A percentile compares a stretch with the other conserved stretches of the same genome.
Conservation (phyloP, 2,888 invertebrate genomes). For the Brachylomia viminalis region DNA sequence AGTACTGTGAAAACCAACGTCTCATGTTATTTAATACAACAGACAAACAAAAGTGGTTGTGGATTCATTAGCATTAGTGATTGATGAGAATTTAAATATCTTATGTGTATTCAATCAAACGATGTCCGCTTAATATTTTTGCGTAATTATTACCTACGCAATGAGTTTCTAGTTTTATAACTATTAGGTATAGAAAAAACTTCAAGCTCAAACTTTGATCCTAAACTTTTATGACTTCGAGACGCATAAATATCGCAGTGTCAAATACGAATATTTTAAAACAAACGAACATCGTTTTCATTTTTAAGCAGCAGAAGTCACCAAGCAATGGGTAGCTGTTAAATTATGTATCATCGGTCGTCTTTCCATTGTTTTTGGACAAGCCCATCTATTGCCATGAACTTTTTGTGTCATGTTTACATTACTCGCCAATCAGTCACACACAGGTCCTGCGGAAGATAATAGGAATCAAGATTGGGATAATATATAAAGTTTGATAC, state of each 20-base stretch:
- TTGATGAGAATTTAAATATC: constrained; percentile 39
- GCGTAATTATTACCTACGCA: constrained; percentile 1
- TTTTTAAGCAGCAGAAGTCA: background rate
- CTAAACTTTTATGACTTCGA: background rate
- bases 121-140: background rate
- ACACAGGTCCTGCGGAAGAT: background rate
- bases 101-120: constrained; percentile 10
- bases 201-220: background rate
- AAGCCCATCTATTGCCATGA: constrained; percentile 19
- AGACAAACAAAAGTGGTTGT: constrained; percentile 16
- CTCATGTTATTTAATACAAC: constrained; percentile 11
- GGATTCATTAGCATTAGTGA: constrained; percentile 32
- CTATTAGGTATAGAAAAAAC: no score
- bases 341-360: constrained; percentile 30
- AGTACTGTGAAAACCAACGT: constrained; percentile 15
- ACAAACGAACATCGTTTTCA: background rate
- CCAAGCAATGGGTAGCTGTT: background rate
- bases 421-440: constrained; percentile 28
- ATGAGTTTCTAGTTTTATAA: constrained; percentile 13
- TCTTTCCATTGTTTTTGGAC: constrained; percentile 13
- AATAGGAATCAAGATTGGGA: no score
- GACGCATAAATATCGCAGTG: background rate
- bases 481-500: background rate
- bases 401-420: constrained; percentile 35
- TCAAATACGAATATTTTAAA: background rate